A percentile compares a stretch with the other conserved stretches of the same genome.
phyloP scores from a whole-genome alignment of 2,113 vertebrate species.

The Spizaetus ornatus region DNA sequence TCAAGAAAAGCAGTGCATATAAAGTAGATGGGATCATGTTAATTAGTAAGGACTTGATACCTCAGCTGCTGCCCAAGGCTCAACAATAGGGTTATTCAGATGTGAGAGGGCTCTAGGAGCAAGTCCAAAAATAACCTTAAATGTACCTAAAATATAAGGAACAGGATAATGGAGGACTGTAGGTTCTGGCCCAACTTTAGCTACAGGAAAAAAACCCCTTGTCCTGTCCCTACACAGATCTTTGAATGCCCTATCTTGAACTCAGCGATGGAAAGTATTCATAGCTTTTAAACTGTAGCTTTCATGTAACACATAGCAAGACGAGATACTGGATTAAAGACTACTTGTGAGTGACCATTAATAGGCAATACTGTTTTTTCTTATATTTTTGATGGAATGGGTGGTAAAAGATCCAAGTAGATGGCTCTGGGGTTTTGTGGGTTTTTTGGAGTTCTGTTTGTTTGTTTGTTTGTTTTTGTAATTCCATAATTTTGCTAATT shows the following conservation, averaged over 20 bases:
- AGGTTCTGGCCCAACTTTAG: neutral
- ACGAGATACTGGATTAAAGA: neutral
- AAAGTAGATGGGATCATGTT: neutral
- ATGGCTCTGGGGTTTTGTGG: neutral
- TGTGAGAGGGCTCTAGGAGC: neutral
- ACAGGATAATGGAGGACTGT: neutral
- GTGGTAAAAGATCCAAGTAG: neutral
- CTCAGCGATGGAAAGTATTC: neutral
- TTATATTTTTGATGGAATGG: neutral
- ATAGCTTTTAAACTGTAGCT: neutral
- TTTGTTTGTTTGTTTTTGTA: neutral
- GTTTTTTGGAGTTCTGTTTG: neutral
- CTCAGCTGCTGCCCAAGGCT: neutral
- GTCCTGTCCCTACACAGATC: neutral
- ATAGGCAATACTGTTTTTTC: neutral
- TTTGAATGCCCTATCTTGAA: neutral
- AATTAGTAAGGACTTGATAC: neutral
- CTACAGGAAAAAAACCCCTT: neutral
- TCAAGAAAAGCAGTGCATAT: neutral
- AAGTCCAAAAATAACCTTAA: neutral
- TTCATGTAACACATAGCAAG: neutral
- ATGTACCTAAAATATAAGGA: neutral
- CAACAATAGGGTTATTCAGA: neutral
- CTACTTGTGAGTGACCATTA: neutral
- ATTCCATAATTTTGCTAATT: neutral